phyloP scores from a whole-genome alignment of 2,797 vertebrate genomes.

The Octomys mimax region DNA sequence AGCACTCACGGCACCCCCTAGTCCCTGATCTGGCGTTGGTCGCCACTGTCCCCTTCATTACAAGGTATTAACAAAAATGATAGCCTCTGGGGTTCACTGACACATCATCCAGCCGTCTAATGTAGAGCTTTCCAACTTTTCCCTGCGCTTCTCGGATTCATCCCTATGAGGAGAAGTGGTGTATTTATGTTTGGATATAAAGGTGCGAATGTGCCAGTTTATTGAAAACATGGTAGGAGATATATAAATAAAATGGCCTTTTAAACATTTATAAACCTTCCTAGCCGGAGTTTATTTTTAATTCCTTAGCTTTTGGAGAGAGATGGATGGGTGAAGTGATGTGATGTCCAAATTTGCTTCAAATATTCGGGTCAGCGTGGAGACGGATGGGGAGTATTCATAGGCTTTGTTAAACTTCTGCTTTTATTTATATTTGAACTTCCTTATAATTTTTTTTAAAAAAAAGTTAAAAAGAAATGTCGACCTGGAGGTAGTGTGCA shows the following conservation, averaged over 20 bases:
- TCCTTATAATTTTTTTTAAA: not conserved
- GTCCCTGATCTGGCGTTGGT: not conserved
- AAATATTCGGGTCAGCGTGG: not conserved
- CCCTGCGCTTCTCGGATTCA: not conserved
- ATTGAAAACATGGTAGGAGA: not conserved
- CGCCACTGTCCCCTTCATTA: not conserved
- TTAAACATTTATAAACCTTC: not conserved
- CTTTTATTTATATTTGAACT: not conserved
- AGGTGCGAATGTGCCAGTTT: not conserved
- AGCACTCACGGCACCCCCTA: not conserved
- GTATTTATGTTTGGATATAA: not conserved
- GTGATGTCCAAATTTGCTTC: not conserved
- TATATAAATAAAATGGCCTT: not conserved
- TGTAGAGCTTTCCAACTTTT: too few species aligned
- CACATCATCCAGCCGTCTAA: not conserved
- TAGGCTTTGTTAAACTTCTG: not conserved
- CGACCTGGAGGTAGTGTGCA: not conserved
- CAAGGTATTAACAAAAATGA: not conserved
- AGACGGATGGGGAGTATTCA: not conserved
- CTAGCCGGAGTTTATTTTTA: not conserved
- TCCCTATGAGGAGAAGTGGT: not conserved
- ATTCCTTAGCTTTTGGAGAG: not conserved
- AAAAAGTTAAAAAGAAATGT: not conserved
- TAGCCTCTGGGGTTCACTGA: not conserved
- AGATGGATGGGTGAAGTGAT: not conserved